Evolutionary conservation across 2,797 vertebrate genomes (phyloP).

Genomic region (Yasuhikotakia modesta): DNA sequence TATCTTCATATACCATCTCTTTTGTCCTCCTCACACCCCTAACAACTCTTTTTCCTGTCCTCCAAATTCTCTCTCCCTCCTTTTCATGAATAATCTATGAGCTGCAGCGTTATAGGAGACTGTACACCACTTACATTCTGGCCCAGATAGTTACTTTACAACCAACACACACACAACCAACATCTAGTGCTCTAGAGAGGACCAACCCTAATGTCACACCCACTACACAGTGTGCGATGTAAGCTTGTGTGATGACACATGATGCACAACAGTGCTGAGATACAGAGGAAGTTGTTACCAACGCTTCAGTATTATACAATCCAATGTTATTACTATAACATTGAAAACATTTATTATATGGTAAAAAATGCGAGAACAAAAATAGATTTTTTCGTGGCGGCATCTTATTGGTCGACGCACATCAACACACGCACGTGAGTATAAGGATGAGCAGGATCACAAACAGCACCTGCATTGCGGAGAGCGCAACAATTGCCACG

Average conservation of each 20-base stretch:
- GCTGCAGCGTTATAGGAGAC: conserved; percentile 70
- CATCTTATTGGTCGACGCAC: conserved; percentile 36
- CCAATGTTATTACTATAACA: neutral
- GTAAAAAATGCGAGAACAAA: neutral
- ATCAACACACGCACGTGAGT: conserved; percentile 46
- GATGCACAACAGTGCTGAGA: conserved; percentile 8
- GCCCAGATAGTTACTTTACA: conserved; percentile 34
- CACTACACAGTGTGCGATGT: conserved; percentile 30
- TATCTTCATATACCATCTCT: neutral
- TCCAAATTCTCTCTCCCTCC: conserved; percentile 59
- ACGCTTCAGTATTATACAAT: neutral
- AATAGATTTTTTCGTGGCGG: conserved; percentile 15
- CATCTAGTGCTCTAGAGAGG: conserved; percentile 4
- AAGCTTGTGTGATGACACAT: conserved; percentile 24
- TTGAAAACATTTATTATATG: neutral
- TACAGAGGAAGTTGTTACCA: neutral
- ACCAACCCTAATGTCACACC: conserved; percentile 27
- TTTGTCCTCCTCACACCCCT: conserved; percentile 35
- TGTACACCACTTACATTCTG: conserved; percentile 55
- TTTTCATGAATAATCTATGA: conserved; percentile 78
- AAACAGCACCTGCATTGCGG: conserved; percentile 84
- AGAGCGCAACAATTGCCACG: conserved; percentile 67
- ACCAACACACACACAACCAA: conserved; percentile 10
- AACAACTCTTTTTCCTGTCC: conserved; percentile 41
- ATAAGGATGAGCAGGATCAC: conserved; percentile 49